phyloP scores from a whole-genome alignment of 2,113 vertebrate species.

The Nothocercus nigrocapillus region DNA sequence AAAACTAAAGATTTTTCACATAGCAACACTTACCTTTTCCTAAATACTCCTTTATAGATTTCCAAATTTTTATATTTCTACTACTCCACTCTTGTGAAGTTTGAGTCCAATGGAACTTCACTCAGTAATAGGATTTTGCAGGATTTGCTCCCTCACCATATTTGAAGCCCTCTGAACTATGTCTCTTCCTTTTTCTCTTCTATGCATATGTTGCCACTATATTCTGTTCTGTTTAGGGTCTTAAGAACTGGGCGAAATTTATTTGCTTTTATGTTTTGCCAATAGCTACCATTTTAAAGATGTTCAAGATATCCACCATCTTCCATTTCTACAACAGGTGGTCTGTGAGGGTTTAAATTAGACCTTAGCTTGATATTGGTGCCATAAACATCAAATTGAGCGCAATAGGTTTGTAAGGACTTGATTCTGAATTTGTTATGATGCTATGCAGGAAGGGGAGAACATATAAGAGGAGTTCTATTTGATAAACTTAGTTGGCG shows the following conservation, averaged over 20 bases:
- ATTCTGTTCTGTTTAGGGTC: not conserved
- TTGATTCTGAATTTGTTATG: not conserved
- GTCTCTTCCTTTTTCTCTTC: not conserved
- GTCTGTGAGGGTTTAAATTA: not conserved
- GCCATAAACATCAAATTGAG: not conserved
- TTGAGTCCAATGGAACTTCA: not conserved
- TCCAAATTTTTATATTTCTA: not conserved
- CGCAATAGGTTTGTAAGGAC: not conserved
- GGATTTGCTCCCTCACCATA: not conserved
- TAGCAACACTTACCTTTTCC: not conserved
- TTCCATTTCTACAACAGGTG: not conserved
- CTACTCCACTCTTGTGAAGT: not conserved
- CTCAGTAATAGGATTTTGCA: not conserved
- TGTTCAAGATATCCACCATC: not conserved
- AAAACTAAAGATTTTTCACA: not conserved
- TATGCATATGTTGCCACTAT: not conserved
- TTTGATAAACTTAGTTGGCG: not conserved
- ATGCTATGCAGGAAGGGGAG: not conserved
- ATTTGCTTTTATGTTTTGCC: not conserved
- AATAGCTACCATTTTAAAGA: not conserved
- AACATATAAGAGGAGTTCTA: not conserved
- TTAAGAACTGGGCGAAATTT: fast-evolving
- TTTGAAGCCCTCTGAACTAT: not conserved
- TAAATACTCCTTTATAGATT: not conserved
- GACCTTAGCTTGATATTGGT: not conserved